A percentile compares a stretch with the other conserved stretches of the same genome.
Conservation (phyloP, 2,888 invertebrate genomes). For the Phyllotreta cruciferae region DNA sequence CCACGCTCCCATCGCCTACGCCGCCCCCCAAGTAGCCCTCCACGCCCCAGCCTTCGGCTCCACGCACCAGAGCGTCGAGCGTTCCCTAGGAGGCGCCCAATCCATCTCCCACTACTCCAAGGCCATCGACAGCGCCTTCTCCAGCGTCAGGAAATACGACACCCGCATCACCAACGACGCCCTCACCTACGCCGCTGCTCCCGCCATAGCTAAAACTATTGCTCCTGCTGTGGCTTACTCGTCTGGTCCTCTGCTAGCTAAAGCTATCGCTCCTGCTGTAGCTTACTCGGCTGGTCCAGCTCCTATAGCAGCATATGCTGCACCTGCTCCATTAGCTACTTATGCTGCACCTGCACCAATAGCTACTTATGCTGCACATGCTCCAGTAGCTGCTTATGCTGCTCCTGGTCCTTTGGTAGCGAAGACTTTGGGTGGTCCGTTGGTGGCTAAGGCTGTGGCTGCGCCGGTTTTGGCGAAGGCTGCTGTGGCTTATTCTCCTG, state of each 20-base stretch:
- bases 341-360: slow-evolving; percentile 33
- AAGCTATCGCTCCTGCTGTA: slow-evolving; percentile 27
- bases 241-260: slow-evolving; percentile 30
- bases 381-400: slow-evolving; percentile 31
- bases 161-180: slow-evolving; percentile 67
- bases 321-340: slow-evolving; percentile 17
- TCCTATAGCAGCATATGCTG: slow-evolving; percentile 35
- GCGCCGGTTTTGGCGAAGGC: too few relatives aligned
- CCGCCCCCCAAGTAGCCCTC: slow-evolving; percentile 55
- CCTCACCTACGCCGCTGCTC: slow-evolving; percentile 55
- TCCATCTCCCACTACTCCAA: slow-evolving; percentile 64
- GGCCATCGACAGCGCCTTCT: slow-evolving; percentile 67
- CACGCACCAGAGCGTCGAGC: slow-evolving; percentile 65
- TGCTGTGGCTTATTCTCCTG: slow-evolving; percentile 66
- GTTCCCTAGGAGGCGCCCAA: slow-evolving; percentile 65
- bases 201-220: slow-evolving; percentile 29
- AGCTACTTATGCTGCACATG: slow-evolving; percentile 39
- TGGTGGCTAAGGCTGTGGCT: too few relatives aligned
- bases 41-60: slow-evolving; percentile 58
- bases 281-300: slow-evolving; percentile 35
- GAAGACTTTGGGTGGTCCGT: slow-evolving; percentile 47
- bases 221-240: slow-evolving; percentile 18
- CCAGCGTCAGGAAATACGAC: slow-evolving; percentile 67
- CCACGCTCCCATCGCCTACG: slow-evolving; percentile 43
- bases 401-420: slow-evolving; percentile 39